These are phyloP conservation scores for Eupithecia insigniata DNA, from an alignment of 2,888 invertebrate genomes.

Conservation along the genomic window DNA sequence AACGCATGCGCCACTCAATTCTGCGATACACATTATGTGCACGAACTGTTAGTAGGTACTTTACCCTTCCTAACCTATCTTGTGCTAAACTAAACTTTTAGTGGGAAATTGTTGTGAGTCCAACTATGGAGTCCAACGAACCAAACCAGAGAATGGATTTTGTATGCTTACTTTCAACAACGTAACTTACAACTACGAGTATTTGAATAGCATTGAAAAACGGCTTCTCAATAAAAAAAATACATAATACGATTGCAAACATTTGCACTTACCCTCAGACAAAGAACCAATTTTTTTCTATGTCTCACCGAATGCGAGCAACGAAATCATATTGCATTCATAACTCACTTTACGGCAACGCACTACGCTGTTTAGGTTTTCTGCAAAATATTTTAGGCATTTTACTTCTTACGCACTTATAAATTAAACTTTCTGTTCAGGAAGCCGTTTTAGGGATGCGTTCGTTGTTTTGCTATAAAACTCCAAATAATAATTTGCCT, in stretches of 20 bases:
- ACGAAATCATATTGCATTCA: neutral
- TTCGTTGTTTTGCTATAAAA: neutral
- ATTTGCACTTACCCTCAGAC: neutral
- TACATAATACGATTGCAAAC: neutral
- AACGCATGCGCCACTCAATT: slow-evolving; percentile 29
- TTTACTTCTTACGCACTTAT: too few relatives aligned
- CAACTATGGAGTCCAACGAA: too few relatives aligned
- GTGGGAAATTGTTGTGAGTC: neutral
- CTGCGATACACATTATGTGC: slow-evolving; percentile 27
- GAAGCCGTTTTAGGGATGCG: neutral
- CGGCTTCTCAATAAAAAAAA: neutral
- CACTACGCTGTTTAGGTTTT: too few relatives aligned
- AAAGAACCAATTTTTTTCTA: too few relatives aligned
- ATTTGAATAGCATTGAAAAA: neutral
- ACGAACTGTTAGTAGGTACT: neutral
- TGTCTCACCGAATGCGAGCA: neutral
- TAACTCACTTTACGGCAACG: neutral
- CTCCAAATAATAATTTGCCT: neutral
- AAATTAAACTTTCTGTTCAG: too few relatives aligned
- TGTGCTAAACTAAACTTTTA: neutral
- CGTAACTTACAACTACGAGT: neutral
- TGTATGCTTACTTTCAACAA: too few relatives aligned
- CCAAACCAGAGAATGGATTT: neutral
- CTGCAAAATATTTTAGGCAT: too few relatives aligned
- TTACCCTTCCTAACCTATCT: neutral